These are phyloP conservation scores for Poicephalus gulielmi DNA, from an alignment of 2,113 vertebrate species.

Conservation along the genomic window DNA sequence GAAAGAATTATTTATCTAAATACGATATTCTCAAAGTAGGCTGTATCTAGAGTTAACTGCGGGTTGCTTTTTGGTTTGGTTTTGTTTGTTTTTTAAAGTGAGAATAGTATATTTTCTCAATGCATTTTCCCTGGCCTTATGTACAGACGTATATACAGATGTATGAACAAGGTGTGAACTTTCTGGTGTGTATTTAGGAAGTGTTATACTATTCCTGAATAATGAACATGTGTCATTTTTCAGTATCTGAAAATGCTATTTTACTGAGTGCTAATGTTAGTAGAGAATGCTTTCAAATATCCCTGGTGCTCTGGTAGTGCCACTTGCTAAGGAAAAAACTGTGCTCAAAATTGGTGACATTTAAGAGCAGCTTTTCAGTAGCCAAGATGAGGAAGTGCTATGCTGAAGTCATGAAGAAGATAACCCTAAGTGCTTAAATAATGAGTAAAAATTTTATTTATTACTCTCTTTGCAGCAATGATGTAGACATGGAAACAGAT, in stretches of 20 bases:
- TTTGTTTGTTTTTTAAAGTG: background rate
- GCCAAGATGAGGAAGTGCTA: background rate
- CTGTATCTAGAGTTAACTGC: background rate
- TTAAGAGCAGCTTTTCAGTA: background rate
- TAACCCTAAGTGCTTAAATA: background rate
- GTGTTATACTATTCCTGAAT: background rate
- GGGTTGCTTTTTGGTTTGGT: background rate
- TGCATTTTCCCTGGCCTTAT: background rate
- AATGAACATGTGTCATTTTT: background rate
- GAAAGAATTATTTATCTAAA: background rate
- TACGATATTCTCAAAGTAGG: background rate
- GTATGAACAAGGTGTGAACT: background rate
- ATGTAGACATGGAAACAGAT: slow-evolving; percentile 98
- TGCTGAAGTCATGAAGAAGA: background rate
- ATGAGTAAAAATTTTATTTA: slow-evolving; percentile 5
- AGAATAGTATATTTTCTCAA: background rate
- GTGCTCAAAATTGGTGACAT: background rate
- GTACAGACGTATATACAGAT: background rate
- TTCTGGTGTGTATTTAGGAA: background rate
- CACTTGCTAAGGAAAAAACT: background rate
- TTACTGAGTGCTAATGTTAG: background rate
- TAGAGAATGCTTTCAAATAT: background rate
- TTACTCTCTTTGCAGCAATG: slow-evolving; percentile 81
- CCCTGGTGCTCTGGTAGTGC: background rate
- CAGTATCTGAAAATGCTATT: background rate